Base-by-base conservation (phyloP, 2,888 invertebrate species). In the Aproaerema taeniolella region DNA sequence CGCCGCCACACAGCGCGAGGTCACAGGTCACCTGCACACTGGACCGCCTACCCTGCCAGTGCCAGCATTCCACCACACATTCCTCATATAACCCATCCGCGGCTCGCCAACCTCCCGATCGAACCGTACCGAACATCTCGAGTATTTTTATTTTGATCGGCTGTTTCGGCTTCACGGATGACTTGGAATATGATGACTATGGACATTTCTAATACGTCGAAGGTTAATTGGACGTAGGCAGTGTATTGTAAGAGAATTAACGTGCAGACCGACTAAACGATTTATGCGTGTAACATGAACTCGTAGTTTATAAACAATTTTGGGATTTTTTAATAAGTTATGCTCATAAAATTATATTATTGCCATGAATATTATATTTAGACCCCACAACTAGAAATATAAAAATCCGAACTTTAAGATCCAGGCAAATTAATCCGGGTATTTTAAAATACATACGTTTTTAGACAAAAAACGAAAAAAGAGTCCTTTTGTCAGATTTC, bases 201-300 rank as follows among this genome's bases (percentile, higher is more conserved):
- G 72, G 66, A 70, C 67, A 77, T 75, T 79, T 80, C 61, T 72
- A 68, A 77, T 73, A 70, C 78, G 65, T 67, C 71, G 70, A 74
- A 82, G 80, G 81, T 82, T 83, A 83, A 81, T 83, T 82, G 83
- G 79, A 81, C 77, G 73, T 70, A 69, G 67, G 63, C 72, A 69
- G 68, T 58, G 71, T 71, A 77, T 82, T 81, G 77, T 79, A 69
- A 66, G 68, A 71, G 74, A 75, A 75, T 77, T 72, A 74, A 71
- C 61, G 57, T 59, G 61, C 58, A 61, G 52, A 49, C 55, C 61
- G 53, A 53, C 64, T 66, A 63, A 65, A 66, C 61, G 62, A 60
- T 65, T n/a, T 55, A 50, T 46, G 47, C 47, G 48, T 49, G 53
- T 58, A 50, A 49, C 42, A 46, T 50, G 47, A 46, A 55, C 49